These are phyloP conservation scores for Bufo gargarizans DNA, from an alignment of 2,113 vertebrate species.

Conservation along the genomic window DNA sequence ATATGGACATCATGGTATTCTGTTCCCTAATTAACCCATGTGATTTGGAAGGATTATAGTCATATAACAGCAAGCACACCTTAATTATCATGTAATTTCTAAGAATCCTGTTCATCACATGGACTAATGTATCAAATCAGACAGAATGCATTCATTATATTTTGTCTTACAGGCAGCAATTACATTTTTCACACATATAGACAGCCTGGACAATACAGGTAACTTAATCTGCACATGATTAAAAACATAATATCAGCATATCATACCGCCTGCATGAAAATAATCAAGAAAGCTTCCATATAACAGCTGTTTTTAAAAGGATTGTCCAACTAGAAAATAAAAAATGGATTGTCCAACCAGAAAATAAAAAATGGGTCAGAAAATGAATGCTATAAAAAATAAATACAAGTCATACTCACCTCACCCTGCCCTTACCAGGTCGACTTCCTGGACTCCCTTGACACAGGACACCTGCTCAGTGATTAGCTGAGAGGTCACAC, in stretches of 20 bases:
- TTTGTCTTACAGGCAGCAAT: not conserved
- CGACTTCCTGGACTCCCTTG: no score
- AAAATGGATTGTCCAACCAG: not conserved
- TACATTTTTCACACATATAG: not conserved
- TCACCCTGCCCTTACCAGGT: no score
- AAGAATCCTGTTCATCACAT: not conserved
- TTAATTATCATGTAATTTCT: not conserved
- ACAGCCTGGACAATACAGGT: not conserved
- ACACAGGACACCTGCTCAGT: no score
- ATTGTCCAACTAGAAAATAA: not conserved
- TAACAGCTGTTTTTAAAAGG: no score
- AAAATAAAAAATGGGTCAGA: no score
- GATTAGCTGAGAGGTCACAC: no score
- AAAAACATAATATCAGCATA: not conserved
- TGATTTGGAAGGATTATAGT: not conserved
- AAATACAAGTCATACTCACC: no score
- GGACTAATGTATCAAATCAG: not conserved
- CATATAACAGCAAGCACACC: not conserved
- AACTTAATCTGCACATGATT: not conserved
- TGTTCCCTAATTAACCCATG: not conserved
- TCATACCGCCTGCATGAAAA: not conserved
- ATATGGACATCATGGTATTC: not conserved
- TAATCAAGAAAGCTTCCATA: not conserved
- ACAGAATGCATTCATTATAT: not conserved
- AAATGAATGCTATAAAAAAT: no score